Evolutionary conservation across 2,888 invertebrate species (phyloP), one percentile per base, ranked within the genome.

Genomic region (Pherbina coryleti): DNA sequence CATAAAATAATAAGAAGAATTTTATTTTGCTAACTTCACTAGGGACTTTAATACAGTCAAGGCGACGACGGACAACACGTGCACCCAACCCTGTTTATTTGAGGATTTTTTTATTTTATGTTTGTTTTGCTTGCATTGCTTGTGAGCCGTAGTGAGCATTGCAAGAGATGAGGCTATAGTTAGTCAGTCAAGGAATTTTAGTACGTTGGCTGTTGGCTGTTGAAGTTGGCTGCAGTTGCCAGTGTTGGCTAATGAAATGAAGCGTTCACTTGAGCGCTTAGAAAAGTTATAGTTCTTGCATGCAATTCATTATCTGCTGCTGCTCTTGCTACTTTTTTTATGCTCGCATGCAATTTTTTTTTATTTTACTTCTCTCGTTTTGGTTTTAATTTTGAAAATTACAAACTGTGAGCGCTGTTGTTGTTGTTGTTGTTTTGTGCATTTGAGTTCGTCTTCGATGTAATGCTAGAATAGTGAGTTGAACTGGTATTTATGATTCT

Each of bases 321-420:
- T 51, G 44, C 44, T 44, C 7, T 44, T 44, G 69, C 49, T 25
- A 69, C 28, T 69, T 28, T 69, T 67, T 67, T 19, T 37, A 14
- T 34, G 53, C 70, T 70, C 51, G 25, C 70, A 70, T 53, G 53
- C 28, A 51, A 53, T 28, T 19, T 19, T 9, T 5, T 69, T 19
- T n/a, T 25, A 31, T 31, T 62, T 62, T 17, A 7, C 11, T 31
- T 62, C 17, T 1, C 17, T 62, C 31, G 31, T 19, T 60, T 9
- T 37, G 60, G 31, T 57, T 19, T 60, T 72, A 72, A 60, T 72
- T 60, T 72, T 72, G n/a, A 37, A 72, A 72, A 72, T 72, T 72
- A 25, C 72, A 44, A 37, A 57, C 31, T 72, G 60, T 72, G 57
- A 60, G 57, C 25, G 72, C 25, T 34, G 71, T 71, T 19, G 70